These are phyloP conservation scores for Threskiornis aethiopicus DNA, from an alignment of 2,797 vertebrate genomes.

Conservation along the genomic window DNA sequence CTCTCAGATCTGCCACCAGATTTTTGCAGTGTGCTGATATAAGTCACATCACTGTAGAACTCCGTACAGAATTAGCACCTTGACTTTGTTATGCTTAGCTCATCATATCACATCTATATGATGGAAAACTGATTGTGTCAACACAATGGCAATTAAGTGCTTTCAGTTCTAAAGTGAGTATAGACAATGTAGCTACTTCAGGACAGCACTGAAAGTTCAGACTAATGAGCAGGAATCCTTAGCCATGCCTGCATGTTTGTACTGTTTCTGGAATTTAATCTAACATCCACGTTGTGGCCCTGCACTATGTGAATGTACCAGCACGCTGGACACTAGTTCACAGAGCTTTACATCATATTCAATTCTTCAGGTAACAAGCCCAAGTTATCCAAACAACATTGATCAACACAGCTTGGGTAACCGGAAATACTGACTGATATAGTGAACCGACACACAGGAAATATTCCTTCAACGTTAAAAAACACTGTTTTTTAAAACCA, in stretches of 20 bases:
- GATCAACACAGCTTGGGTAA: not conserved
- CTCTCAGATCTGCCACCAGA: not conserved
- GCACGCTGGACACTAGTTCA: not conserved
- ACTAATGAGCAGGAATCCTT: not conserved
- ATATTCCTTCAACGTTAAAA: not conserved
- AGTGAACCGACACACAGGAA: not conserved
- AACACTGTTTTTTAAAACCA: not conserved
- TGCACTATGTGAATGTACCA: not conserved
- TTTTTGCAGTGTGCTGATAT: not conserved
- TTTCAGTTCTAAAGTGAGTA: too few species aligned
- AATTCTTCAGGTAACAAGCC: not conserved
- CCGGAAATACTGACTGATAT: not conserved
- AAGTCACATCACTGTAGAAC: not conserved
- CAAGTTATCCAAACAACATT: not conserved
- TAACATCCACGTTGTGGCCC: not conserved
- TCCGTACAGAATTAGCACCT: not conserved
- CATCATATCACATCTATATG: not conserved
- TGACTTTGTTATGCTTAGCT: not conserved
- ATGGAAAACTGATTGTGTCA: not conserved
- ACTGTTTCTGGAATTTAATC: not conserved
- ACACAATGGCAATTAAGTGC: not conserved
- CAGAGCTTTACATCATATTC: not conserved
- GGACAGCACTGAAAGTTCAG: not conserved
- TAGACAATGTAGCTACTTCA: not conserved
- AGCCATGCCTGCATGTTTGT: accelerated